Evolutionary conservation across 2,113 vertebrate species (phyloP), one percentile per base, ranked within the genome.

Genomic region (Microcebus lehilahytsara): DNA sequence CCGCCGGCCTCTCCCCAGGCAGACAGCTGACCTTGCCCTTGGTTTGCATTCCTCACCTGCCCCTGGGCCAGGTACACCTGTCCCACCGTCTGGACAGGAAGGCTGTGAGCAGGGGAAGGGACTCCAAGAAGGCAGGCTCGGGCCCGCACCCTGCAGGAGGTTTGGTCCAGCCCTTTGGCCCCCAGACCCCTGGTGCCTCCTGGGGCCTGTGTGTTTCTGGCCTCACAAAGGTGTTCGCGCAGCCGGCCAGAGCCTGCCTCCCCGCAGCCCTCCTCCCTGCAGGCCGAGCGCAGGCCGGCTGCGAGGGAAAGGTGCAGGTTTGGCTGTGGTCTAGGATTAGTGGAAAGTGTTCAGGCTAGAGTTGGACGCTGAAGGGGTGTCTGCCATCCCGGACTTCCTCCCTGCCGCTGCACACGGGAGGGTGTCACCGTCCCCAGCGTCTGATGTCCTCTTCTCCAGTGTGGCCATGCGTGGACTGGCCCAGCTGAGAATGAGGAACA

Each of bases 31-130:
- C 58, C 58, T 49, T 32, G 5, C 37, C 34, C 37, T 66, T n/a
- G 56, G 37, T 49, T 60, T 51, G 4, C 34, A 12, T 34, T 30
- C 23, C 77, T 11, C 5, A 14, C n/a, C 14, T 77, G 60, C 6
- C 58, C 40, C 27, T 23, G 12, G 2, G 3, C 37, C 40, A 13
- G 27, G 14, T 37, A 25, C 40, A 51, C 37, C 20, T 60, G 3
- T 13, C 37, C 56, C 30, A 46, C n/a, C 9, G 0, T 30, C 74
- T 46, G 22, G 66, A 19, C n/a, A 60, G 69, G n/a, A 51, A 30
- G 13, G 4, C 49, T 9, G 0, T 22, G 4, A n/a, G 49, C 75
- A 32, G 27, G 20, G 62, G 9, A 13, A 3, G 1, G 30, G 22
- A 32, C 40, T 12, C 37, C 25, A 25, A n/a, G 69, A 30, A 77